phyloP scores from a whole-genome alignment of 1,140 invertebrate species.

The Nephila pilipes region DNA sequence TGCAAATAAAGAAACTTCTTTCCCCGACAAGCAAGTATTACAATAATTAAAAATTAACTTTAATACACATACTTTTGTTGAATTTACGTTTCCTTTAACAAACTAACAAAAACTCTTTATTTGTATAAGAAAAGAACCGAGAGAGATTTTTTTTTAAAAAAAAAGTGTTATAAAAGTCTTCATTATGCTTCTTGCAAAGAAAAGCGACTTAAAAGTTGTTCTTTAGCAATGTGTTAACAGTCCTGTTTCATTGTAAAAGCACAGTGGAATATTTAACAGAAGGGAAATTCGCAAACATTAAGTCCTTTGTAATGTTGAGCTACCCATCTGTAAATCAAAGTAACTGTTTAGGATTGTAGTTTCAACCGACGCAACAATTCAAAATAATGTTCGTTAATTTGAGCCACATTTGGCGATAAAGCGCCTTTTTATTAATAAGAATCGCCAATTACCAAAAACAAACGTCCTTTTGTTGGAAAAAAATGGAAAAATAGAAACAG shows the following conservation, averaged over 20 bases:
- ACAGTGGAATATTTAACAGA: slow-evolving; percentile 30
- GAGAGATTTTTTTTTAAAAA: neutral
- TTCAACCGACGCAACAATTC: slow-evolving; percentile 64
- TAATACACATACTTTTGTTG: neutral
- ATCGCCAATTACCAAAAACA: slow-evolving; percentile 59
- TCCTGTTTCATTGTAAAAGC: neutral
- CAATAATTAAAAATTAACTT: neutral
- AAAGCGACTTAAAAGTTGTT: neutral
- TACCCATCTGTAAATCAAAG: slow-evolving; percentile 55
- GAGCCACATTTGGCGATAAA: slow-evolving; percentile 47
- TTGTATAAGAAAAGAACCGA: neutral
- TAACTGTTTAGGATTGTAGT: slow-evolving; percentile 43
- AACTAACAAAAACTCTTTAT: neutral
- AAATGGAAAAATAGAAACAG: slow-evolving; percentile 11
- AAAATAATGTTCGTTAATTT: slow-evolving; percentile 57
- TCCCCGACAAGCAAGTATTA: no score
- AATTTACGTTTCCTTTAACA: neutral
- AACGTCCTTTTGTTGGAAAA: slow-evolving; percentile 42
- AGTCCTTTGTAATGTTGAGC: slow-evolving; percentile 49
- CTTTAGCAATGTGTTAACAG: neutral
- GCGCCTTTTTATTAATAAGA: slow-evolving; percentile 70
- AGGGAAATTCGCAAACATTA: slow-evolving; percentile 49
- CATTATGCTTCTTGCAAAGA: neutral
- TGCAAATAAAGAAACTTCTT: no score
- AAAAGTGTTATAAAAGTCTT: neutral